These are phyloP conservation scores for Drosophila grimshawi DNA, from an alignment of 1,140 invertebrate species.

Conservation along the genomic window DNA sequence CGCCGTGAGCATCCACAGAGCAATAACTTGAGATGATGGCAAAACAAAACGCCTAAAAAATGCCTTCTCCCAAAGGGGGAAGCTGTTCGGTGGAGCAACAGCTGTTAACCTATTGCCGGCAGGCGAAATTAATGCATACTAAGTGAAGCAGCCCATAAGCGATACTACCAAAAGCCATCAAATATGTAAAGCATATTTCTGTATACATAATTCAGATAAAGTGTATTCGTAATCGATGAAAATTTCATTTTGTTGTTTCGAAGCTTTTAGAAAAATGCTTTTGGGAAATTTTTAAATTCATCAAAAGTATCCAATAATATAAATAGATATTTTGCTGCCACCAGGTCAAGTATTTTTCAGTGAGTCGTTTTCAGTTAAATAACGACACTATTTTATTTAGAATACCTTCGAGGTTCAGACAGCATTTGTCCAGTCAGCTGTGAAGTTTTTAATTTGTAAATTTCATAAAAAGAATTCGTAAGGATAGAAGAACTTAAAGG, in stretches of 20 bases:
- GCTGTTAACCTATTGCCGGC: conserved; percentile 7
- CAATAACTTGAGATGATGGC: conserved; percentile 33
- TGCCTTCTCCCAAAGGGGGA: background rate
- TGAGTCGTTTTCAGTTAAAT: no score
- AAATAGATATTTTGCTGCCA: no score
- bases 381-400: no score
- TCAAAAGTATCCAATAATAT: no score
- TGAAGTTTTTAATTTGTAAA: no score
- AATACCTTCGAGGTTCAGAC: no score
- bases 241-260: background rate
- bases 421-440: no score
- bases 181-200: background rate
- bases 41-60: conserved; percentile 3
- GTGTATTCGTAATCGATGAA: background rate
- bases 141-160: conserved; percentile 10
- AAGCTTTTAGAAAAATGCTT: no score
- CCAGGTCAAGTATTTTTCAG: no score
- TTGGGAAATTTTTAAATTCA: no score
- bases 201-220: background rate
- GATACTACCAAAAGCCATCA: background rate
- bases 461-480: no score
- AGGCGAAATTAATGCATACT: conserved; percentile 14
- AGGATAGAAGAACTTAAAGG: no score
- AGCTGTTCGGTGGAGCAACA: background rate
- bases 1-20: background rate